phyloP scores from a whole-genome alignment of 2,797 vertebrate genomes.

The Tokudaia tokunoshimensis region DNA sequence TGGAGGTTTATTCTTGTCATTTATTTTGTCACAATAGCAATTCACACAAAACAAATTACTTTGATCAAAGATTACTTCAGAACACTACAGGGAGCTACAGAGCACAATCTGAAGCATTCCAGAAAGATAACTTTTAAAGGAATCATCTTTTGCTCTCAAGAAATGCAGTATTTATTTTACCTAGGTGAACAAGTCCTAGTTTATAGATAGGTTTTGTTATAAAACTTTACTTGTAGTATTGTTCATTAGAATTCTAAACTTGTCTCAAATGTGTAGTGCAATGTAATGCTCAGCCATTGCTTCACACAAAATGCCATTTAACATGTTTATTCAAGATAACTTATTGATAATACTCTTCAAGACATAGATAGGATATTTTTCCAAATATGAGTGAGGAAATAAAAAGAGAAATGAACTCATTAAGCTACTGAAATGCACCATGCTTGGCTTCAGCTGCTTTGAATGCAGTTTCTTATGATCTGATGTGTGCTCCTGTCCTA shows the following conservation, averaged over 20 bases:
- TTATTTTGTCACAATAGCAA: slow-evolving; percentile 25
- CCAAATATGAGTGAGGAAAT: background rate
- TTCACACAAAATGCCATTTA: slow-evolving; percentile 52
- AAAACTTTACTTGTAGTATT: slow-evolving; percentile 46
- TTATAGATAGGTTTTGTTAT: slow-evolving; percentile 53
- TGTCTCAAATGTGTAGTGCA: background rate
- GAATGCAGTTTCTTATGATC: background rate
- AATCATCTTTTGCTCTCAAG: slow-evolving; percentile 1
- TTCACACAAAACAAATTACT: slow-evolving; percentile 25
- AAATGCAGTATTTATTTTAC: slow-evolving; percentile 55
- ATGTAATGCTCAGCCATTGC: background rate
- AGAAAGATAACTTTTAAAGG: slow-evolving; percentile 52
- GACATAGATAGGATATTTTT: background rate
- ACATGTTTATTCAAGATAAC: slow-evolving; percentile 8
- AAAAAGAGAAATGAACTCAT: background rate
- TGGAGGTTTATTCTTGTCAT: background rate
- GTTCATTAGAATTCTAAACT: slow-evolving; percentile 28
- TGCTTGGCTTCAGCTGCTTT: background rate
- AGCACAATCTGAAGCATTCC: background rate
- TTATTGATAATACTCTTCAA: background rate
- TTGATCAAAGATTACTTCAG: background rate
- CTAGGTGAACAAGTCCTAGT: background rate
- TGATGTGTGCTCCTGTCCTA: accelerated
- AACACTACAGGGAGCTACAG: background rate
- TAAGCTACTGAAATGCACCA: background rate